Percentiles rank a stretch among this genome's conserved stretches.
These are phyloP conservation scores for Laterallus jamaicensis DNA, from an alignment of 2,113 vertebrate species.

Conservation along the genomic window DNA sequence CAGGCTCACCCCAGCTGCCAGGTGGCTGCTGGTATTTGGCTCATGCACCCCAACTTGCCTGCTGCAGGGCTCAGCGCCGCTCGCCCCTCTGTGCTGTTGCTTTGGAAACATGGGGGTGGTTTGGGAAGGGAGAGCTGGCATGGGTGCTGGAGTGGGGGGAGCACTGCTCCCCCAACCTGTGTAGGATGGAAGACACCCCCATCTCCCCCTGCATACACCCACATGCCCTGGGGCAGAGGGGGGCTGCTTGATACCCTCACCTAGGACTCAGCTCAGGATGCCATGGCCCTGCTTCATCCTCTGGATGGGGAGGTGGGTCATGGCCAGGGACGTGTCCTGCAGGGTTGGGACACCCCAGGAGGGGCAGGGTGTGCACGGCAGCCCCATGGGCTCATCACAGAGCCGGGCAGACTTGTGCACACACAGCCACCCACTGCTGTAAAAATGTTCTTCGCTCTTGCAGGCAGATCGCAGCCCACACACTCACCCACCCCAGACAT, in stretches of 20 bases:
- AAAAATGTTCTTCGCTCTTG: background rate
- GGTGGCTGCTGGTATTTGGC: background rate
- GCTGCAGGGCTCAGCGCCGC: background rate
- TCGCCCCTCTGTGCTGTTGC: background rate
- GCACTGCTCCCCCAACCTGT: fast-evolving
- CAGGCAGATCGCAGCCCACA: background rate
- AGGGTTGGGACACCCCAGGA: background rate
- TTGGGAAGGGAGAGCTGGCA: background rate
- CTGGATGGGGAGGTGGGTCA: background rate
- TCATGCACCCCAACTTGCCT: fast-evolving
- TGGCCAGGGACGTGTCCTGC: background rate
- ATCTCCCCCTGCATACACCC: background rate
- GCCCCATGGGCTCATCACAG: background rate
- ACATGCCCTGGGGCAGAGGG: fast-evolving
- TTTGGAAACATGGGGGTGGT: background rate
- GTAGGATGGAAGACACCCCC: background rate
- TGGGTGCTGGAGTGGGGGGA: too few species aligned
- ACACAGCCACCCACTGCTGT: background rate
- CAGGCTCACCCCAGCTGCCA: background rate
- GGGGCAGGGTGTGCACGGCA: fast-evolving
- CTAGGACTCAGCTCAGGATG: fast-evolving
- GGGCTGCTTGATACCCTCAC: background rate
- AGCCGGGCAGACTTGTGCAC: background rate
- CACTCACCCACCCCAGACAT: background rate
- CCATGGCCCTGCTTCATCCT: background rate